Percentiles rank a stretch among this genome's conserved stretches.
Evolutionary conservation across 2,888 invertebrate genomes (phyloP).

Genomic region (Dicranocentrus wangi): DNA sequence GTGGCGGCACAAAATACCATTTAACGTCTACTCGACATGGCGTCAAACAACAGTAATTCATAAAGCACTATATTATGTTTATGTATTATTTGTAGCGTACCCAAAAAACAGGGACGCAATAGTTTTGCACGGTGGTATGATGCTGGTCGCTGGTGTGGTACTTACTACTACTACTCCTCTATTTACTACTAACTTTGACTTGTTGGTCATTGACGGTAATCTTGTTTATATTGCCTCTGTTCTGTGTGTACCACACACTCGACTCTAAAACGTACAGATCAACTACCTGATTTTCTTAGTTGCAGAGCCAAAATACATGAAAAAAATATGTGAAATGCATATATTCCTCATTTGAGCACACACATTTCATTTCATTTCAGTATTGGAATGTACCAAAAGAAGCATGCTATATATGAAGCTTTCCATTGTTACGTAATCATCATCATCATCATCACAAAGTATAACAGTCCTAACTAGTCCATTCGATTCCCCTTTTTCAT

Average conservation of each 20-base stretch:
- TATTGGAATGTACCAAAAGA: not conserved
- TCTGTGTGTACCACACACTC: not conserved
- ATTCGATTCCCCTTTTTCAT: constrained; percentile 22
- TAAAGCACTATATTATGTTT: too few species aligned
- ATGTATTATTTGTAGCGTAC: too few species aligned
- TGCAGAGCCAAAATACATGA: constrained; percentile 17
- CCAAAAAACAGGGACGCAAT: too few species aligned
- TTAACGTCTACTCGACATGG: not conserved
- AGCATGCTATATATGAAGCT: constrained; percentile 5
- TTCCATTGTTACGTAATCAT: constrained; percentile 44
- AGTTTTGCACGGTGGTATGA: too few species aligned
- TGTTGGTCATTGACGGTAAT: constrained; percentile 2
- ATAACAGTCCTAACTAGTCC: constrained; percentile 8
- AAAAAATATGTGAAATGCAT: not conserved
- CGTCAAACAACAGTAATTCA: too few species aligned
- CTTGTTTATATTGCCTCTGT: too few species aligned
- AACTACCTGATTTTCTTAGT: constrained; percentile 8
- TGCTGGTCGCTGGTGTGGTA: too few species aligned
- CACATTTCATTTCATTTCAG: not conserved
- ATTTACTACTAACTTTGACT: too few species aligned
- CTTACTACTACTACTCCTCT: too few species aligned
- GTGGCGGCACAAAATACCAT: constrained; percentile 13
- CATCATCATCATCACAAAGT: constrained; percentile 36
- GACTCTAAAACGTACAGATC: not conserved
- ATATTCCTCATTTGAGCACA: constrained; percentile 13